Conservation (phyloP, 2,797 vertebrate species). For the Lemur catta region DNA sequence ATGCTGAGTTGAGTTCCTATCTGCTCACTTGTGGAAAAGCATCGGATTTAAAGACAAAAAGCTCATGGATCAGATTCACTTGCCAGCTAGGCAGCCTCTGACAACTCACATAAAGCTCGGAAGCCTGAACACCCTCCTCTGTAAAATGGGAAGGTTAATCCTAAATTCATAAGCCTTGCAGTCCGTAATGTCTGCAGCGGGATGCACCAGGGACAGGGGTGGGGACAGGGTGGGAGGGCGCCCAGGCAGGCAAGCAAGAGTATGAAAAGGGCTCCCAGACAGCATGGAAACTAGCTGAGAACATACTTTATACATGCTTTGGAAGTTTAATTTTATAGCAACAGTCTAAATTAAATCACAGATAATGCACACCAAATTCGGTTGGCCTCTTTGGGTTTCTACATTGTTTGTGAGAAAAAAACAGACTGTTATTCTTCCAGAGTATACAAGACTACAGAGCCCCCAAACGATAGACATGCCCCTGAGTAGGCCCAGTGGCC, state of each 20-base stretch:
- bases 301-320: neutral
- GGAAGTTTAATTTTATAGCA: neutral
- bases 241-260: neutral
- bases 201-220: accelerated
- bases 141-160: neutral
- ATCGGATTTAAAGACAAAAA: neutral
- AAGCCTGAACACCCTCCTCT: neutral
- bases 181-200: accelerated
- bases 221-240: accelerated
- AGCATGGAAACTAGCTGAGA: neutral
- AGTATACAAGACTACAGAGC: neutral
- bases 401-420: neutral
- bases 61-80: neutral
- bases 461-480: accelerated
- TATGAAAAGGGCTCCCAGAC: neutral
- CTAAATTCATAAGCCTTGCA: neutral
- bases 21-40: neutral
- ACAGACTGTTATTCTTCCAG: neutral
- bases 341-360: neutral
- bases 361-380: neutral
- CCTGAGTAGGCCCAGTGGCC: too few relatives aligned
- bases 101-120: neutral
- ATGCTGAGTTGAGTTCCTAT: neutral
- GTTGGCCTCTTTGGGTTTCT: neutral
- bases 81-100: neutral